Base-by-base conservation (phyloP, 1,140 invertebrate species). In the Rhopalosiphum padi region DNA sequence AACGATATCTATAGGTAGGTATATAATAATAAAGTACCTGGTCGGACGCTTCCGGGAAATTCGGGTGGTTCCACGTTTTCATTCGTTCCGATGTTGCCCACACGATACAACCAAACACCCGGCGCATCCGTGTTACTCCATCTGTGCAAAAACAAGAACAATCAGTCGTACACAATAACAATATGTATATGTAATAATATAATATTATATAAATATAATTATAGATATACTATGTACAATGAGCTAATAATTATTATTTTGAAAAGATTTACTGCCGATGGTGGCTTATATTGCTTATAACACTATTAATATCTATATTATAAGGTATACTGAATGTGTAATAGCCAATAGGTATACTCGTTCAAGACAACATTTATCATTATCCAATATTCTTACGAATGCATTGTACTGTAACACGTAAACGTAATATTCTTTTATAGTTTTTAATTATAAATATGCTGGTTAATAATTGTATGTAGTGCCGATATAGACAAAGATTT, bases 21-120 rank as follows among this genome's bases (percentile, higher is more conserved):
- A 4, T 37, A 83, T 5, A 22, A 82, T 5, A 22, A 82, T 77
- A 6, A 41, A 21, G 0, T 93, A 93, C 91, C 91, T 41, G 91
- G 91, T 86, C 82, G 41, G 2, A 86, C 22, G 7, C 77, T 93
- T 43, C 82, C 91, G 1, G 91, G n/a, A 55, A 91, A 96, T 94
- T 98, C 97, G 2, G 98, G 97, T 87, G 96, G 95, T 90, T 96
- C 95, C 1, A 98, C 95, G 93, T 97, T 97, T 68, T 96, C 95
- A 0, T 96, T 96, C 9, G 95, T 94, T 30, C 95, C 95, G 25
- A 97, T 95, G 18, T 96, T 96, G 22, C 98, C 98, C 85, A 99
- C 96, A 90, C 97, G 96, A 95, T 97, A 99, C 7, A 98, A 95
- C 96, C 98, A 99, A 88, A 98, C 96, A 30, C 98, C 98, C 22